phyloP scores from a whole-genome alignment of 2,888 invertebrate genomes.

The Tetanocera ferruginea region DNA sequence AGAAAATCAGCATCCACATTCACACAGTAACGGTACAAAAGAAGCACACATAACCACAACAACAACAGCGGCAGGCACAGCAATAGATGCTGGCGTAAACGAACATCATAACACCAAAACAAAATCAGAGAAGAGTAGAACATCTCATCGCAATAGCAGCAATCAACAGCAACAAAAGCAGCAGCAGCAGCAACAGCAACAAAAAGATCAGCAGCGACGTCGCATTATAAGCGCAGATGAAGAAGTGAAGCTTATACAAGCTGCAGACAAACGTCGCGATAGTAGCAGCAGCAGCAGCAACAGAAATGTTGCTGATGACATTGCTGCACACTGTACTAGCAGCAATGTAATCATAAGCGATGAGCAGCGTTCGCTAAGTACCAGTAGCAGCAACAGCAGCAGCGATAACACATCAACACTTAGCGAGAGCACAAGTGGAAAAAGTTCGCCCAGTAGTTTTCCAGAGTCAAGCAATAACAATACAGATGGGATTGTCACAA shows the following conservation, averaged over 20 bases:
- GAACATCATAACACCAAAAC: constrained; percentile 40
- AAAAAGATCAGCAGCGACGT: constrained; percentile 67
- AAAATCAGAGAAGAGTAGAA: constrained; percentile 48
- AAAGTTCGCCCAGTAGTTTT: constrained; percentile 62
- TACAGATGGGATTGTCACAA: constrained; percentile 16
- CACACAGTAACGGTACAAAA: constrained; percentile 47
- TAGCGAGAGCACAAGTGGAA: constrained; percentile 64
- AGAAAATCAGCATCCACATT: constrained; percentile 57
- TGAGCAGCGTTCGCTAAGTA: constrained; percentile 55
- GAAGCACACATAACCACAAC: constrained; percentile 44
- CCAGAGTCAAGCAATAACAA: constrained; percentile 40
- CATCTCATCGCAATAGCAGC: constrained; percentile 45
- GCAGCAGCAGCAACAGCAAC: constrained; percentile 32
- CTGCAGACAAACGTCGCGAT: constrained; percentile 50
- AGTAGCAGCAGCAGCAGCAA: constrained; percentile 52
- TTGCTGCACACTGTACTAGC: constrained; percentile 12
- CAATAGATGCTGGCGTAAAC: constrained; percentile 33
- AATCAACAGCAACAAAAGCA: constrained; percentile 50
- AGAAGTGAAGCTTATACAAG: constrained; percentile 58
- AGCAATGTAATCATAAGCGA: constrained; percentile 41
- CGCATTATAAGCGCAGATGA: constrained; percentile 51
- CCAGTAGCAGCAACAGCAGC: constrained; percentile 51
- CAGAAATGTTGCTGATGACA: constrained; percentile 34
- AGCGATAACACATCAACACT: constrained; percentile 54
- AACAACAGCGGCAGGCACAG: constrained; percentile 44